A percentile compares a stretch with the other conserved stretches of the same genome.
phyloP scores from a whole-genome alignment of 2,797 vertebrate species.

The Xenopus petersii region DNA sequence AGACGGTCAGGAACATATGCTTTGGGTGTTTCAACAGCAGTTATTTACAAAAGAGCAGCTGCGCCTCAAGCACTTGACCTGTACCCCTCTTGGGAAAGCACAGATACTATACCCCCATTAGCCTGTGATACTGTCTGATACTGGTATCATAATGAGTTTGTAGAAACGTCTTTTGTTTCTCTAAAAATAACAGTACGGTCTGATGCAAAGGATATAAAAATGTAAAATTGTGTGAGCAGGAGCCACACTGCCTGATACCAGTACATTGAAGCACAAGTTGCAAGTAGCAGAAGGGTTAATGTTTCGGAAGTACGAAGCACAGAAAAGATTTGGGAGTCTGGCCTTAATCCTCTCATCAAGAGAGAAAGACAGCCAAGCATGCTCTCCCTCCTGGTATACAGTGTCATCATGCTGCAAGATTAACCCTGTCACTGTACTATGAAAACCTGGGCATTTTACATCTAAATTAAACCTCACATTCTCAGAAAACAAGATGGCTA shows the following conservation, averaged over 20 bases:
- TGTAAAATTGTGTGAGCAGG: no score
- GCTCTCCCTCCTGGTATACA: constrained; percentile 7
- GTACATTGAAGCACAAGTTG: neutral
- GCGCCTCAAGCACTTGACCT: constrained; percentile 1
- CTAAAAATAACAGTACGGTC: no score
- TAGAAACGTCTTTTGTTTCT: no score
- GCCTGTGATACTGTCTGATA: no score
- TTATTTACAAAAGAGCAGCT: constrained; percentile 19
- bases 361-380: constrained; percentile 18
- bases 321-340: constrained; percentile 12
- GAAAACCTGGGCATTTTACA: no score
- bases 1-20: neutral
- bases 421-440: neutral
- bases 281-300: constrained; percentile 16
- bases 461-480: no score
- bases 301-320: constrained; percentile 15
- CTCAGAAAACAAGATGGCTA: no score
- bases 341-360: constrained; percentile 40
- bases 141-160: no score
- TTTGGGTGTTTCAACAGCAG: neutral
- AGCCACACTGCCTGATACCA: no score
- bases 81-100: neutral
- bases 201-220: no score
- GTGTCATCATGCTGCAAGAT: neutral
- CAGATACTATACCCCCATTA: neutral